Conservation (phyloP, 2,113 vertebrate species). For the Neopipo cinnamomea region DNA sequence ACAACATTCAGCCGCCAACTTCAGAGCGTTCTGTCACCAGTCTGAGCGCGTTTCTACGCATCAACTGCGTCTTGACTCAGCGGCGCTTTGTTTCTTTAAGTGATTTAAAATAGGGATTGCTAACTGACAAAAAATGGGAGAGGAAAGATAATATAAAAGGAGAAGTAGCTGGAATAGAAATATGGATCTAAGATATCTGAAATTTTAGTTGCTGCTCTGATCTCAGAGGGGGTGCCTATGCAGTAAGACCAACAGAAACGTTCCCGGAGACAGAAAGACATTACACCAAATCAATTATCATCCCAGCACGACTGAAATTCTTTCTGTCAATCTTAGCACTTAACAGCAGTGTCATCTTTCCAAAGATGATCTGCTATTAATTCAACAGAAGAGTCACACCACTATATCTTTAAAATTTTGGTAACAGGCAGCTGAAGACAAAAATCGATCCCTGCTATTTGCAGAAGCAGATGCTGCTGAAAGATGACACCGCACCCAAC, state of each 20-base stretch:
- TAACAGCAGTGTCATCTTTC: not conserved
- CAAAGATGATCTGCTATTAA: conserved; percentile 38
- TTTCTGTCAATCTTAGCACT: not conserved
- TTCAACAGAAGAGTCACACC: not conserved
- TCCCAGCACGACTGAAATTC: not conserved
- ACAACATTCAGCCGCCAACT: not conserved
- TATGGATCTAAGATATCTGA: not conserved
- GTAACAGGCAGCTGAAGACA: conserved; percentile 4
- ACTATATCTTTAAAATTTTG: not conserved
- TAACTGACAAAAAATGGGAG: not conserved
- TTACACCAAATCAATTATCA: not conserved
- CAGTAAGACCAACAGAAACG: not conserved
- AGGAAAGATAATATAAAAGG: not conserved
- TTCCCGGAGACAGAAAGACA: not conserved
- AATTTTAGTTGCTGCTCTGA: not conserved
- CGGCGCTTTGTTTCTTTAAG: not conserved
- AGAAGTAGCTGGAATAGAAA: not conserved
- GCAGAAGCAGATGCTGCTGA: not conserved
- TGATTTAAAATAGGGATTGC: not conserved
- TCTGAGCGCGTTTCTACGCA: not conserved
- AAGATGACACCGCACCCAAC: not conserved
- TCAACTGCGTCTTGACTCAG: not conserved
- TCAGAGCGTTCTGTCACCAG: not conserved
- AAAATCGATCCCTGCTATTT: conserved; percentile 39
- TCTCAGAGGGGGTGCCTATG: not conserved